Base-by-base conservation (phyloP, 2,113 vertebrate species). In the Diphyllodes magnificus region DNA sequence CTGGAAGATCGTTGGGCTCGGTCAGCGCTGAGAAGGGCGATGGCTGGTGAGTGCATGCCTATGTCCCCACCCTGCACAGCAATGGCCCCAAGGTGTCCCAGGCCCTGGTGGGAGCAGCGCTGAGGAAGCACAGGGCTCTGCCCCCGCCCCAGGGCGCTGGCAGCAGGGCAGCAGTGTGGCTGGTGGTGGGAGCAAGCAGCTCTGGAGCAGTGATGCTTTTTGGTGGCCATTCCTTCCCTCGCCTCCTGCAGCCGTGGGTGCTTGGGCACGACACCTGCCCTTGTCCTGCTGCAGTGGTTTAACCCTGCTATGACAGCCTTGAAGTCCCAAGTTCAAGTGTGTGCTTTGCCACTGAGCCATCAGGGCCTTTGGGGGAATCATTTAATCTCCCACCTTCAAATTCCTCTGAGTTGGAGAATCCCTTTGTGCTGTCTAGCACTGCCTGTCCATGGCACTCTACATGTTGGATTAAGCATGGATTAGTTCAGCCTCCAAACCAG, bases 131-230 rank as follows among this genome's bases (percentile, higher is more conserved):
- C 44, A 45, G 64, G 0, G 1, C n/a, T 73, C 39, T 31, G 16
- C 35, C 33, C 35, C 25, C 0, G 0, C 13, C 15, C 35, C 5
- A 13, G 8, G 3, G 33, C 0, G 0, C 60, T 72, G 22, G 50
- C 50, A 59, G 47, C 5, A 2, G 63, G 47, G 33, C 30, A 49
- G 60, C 25, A 10, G 9, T 18, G 20, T 4, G 17, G 21, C 78
- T 40, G 31, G 73, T 40, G 35, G 49, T 18, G 16, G 65, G 30
- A 30, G 4, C 12, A 24, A 40, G 80, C 45, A 61, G 65, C 35
- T 56, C 33, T 33, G 30, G 8, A 44, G 39, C 7, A 31, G 79
- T 0, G 1, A 7, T 66, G 33, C 53, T 64, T 37, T 24, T 12
- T 18, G 10, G 40, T 63, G 82, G 56, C 39, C 25, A 3, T 90